A percentile compares a stretch with the other conserved stretches of the same genome.
phyloP scores from a whole-genome alignment of 2,113 vertebrate species.

The Pygoscelis antarcticus region DNA sequence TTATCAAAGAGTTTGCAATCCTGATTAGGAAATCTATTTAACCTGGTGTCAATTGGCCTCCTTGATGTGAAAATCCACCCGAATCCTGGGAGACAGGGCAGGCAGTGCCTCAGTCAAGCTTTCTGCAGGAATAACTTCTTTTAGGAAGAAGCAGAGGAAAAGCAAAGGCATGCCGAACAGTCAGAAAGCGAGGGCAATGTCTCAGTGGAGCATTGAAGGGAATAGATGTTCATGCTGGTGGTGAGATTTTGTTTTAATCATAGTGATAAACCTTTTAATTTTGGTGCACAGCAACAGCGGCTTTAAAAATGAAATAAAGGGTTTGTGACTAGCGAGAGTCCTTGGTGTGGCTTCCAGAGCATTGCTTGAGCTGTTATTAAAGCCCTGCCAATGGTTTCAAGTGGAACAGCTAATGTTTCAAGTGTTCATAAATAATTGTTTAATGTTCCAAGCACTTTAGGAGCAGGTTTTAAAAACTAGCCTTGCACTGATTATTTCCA shows the following conservation, averaged over 20 bases:
- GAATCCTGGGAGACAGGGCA: slow-evolving; percentile 18
- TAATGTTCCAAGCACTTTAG: slow-evolving; percentile 68
- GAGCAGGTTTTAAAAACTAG: slow-evolving; percentile 62
- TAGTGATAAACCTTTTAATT: slow-evolving; percentile 65
- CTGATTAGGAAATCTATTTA: slow-evolving; percentile 65
- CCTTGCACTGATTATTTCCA: slow-evolving; percentile 51
- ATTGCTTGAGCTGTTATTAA: slow-evolving; percentile 60
- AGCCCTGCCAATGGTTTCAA: slow-evolving; percentile 60
- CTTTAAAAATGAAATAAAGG: slow-evolving; percentile 66
- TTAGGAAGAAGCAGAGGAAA: background rate
- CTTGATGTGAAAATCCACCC: slow-evolving; percentile 45
- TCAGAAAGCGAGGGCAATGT: background rate
- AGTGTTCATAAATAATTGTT: slow-evolving; percentile 73
- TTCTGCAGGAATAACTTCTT: background rate
- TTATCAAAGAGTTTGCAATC: slow-evolving; percentile 30
- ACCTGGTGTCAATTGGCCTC: slow-evolving; percentile 49
- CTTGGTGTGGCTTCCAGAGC: slow-evolving; percentile 62
- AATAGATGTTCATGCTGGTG: background rate
- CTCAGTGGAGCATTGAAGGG: slow-evolving; percentile 8
- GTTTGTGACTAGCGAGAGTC: slow-evolving; percentile 26
- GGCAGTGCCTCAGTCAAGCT: background rate
- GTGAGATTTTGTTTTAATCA: slow-evolving; percentile 63
- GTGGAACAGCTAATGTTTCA: slow-evolving; percentile 70
- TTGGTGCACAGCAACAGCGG: background rate
- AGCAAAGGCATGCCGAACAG: background rate